These are phyloP conservation scores for Dromococcyx pavoninus DNA, from an alignment of 2,797 vertebrate genomes.

Conservation along the genomic window DNA sequence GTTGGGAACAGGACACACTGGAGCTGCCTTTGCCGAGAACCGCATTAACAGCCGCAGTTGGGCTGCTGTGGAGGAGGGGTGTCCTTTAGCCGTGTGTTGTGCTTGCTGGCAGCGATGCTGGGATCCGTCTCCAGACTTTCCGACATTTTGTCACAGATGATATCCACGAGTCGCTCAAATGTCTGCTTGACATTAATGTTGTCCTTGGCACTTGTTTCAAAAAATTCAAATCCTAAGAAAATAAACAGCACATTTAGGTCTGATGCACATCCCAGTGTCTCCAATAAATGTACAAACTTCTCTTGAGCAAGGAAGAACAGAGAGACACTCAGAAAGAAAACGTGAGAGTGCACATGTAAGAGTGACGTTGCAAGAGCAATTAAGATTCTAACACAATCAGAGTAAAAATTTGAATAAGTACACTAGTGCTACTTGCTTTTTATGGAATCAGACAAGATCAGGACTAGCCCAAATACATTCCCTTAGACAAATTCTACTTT, in stretches of 20 bases:
- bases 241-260: conserved; percentile 19
- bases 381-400: not conserved
- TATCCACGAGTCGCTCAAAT: conserved; percentile 93
- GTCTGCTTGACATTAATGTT: conserved; percentile 98
- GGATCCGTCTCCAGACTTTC: conserved; percentile 91
- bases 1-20: conserved; percentile 68
- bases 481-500: not conserved
- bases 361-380: not conserved
- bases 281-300: not conserved
- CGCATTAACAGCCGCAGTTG: conserved; percentile 90
- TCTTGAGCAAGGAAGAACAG: not conserved
- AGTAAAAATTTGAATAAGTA: not conserved
- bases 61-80: conserved; percentile 88
- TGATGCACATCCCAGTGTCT: not conserved
- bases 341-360: not conserved
- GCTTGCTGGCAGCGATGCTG: conserved; percentile 78
- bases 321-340: not conserved
- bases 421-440: not conserved
- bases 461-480: not conserved
- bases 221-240: conserved; percentile 93
- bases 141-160: conserved; percentile 98
- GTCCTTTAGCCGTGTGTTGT: conserved; percentile 90
- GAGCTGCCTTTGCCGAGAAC: conserved; percentile 34
- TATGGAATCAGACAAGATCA: not conserved
- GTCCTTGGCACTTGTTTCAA: conserved; percentile 97